These are phyloP conservation scores for Amia ocellicauda DNA, from an alignment of 2,113 vertebrate species.

Conservation along the genomic window DNA sequence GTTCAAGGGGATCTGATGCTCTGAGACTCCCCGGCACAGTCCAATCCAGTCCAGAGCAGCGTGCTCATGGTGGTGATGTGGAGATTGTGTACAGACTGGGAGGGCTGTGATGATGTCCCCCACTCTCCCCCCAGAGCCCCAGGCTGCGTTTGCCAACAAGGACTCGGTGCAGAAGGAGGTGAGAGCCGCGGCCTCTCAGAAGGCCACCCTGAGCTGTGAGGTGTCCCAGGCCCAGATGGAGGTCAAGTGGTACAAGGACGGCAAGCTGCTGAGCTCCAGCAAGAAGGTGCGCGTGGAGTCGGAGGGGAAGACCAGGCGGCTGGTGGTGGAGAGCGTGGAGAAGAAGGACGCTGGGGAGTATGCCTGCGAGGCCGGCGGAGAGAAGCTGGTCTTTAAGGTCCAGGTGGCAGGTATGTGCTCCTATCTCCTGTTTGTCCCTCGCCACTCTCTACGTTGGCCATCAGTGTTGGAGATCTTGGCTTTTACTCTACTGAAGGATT, in stretches of 20 bases:
- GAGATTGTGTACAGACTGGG: too few relatives aligned
- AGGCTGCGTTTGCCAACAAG: slow-evolving; percentile 52
- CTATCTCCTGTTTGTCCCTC: too few relatives aligned
- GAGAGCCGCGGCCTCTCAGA: slow-evolving; percentile 64
- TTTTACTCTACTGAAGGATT: too few relatives aligned
- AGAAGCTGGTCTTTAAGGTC: slow-evolving; percentile 74
- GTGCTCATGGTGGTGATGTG: too few relatives aligned
- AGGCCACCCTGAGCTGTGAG: slow-evolving; percentile 72
- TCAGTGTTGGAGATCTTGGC: too few relatives aligned
- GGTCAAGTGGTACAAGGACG: slow-evolving; percentile 86
- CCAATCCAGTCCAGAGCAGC: too few relatives aligned
- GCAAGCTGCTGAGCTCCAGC: slow-evolving; percentile 71
- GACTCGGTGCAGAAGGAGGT: slow-evolving; percentile 65
- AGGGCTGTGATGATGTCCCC: too few relatives aligned
- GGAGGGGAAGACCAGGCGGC: slow-evolving; percentile 62
- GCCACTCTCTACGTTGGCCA: too few relatives aligned
- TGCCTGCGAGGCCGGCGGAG: slow-evolving; percentile 67
- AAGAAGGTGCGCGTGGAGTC: slow-evolving; percentile 65
- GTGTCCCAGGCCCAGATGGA: slow-evolving; percentile 64
- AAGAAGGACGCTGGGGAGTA: slow-evolving; percentile 77
- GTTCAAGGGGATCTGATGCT: too few relatives aligned
- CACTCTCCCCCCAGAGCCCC: slow-evolving; percentile 23
- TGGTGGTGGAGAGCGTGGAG: slow-evolving; percentile 71
- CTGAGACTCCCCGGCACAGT: too few relatives aligned
- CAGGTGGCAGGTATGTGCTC: too few relatives aligned